Evolutionary conservation across 2,113 vertebrate genomes (phyloP), one percentile per base, ranked within the genome.

Genomic region (Oryzias celebensis): DNA sequence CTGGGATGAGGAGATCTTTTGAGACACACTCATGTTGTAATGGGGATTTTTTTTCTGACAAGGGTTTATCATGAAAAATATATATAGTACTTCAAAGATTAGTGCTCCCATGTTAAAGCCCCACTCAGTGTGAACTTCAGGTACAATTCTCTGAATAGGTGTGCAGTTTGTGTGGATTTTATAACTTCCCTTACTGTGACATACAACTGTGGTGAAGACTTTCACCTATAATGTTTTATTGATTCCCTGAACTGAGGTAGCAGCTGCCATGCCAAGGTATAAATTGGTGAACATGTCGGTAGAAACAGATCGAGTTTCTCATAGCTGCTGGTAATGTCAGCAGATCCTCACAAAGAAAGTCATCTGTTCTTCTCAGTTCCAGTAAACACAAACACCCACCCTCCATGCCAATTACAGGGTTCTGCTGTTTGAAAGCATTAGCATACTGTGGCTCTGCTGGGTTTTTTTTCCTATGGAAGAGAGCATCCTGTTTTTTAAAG

Each of bases 371-470:
- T 45, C 14, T 65, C 42, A 45, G 46, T 26, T 36, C 23, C 24
- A 16, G 56, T 20, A 49, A 73, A 65, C 16, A 56, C 46, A 52
- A 36, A 26, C 41, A 66, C 57, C 20, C 7, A 14, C 17, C 47
- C 28, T 10, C 15, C 47, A 36, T 36, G 36, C 36, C 18, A 65
- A 61, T 56, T 53, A 50, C 43, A 23, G 26, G 15, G 7, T 20
- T 41, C 13, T 46, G 43, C 24, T 22, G 46, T 24, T 57, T 54
- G 43, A 54, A 28, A 46, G 14, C 44, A 46, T 24, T 31, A 17
- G 17, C 23, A 41, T 15, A 24, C 36, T 10, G 36, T 36, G 36
- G 36, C 36, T 36, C 36, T 12, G 28, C 45, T 50, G 5, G 26
- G 28, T 18, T 41, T 46, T 22, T 49, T 1, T 42, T 62, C 14